Conservation (phyloP, 2,113 vertebrate species). For the Podocnemis expansa region DNA sequence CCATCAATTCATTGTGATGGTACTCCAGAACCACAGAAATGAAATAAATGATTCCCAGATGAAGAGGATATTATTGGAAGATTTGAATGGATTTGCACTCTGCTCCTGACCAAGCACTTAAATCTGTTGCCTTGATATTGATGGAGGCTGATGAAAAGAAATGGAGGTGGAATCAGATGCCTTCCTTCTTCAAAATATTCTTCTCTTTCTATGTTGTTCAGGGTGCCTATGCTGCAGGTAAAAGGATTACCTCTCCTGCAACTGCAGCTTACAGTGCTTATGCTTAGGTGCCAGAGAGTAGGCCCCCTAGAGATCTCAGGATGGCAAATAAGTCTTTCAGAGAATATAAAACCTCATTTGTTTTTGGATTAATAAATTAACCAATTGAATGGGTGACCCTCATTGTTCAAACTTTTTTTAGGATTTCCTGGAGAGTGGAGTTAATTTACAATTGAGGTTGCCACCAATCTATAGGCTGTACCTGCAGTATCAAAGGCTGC, state of each 20-base stretch:
- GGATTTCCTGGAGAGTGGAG: not conserved
- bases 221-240: not conserved
- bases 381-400: not conserved
- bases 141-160: not conserved
- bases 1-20: not conserved
- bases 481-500: not conserved
- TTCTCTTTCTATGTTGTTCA: not conserved
- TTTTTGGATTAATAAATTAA: not conserved
- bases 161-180: not conserved
- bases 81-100: not conserved
- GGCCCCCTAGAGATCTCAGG: no score
- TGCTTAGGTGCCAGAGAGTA: no score
- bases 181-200: not conserved
- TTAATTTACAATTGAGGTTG: not conserved
- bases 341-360: not conserved
- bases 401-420: not conserved
- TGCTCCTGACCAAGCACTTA: not conserved
- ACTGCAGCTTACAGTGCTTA: no score
- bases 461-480: not conserved
- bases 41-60: not conserved
- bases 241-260: not conserved
- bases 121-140: not conserved
- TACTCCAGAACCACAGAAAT: not conserved
- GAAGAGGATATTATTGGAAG: not conserved
- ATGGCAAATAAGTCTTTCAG: not conserved